Conservation (phyloP, 2,888 invertebrate species). For the Pristionchus arcanus region DNA sequence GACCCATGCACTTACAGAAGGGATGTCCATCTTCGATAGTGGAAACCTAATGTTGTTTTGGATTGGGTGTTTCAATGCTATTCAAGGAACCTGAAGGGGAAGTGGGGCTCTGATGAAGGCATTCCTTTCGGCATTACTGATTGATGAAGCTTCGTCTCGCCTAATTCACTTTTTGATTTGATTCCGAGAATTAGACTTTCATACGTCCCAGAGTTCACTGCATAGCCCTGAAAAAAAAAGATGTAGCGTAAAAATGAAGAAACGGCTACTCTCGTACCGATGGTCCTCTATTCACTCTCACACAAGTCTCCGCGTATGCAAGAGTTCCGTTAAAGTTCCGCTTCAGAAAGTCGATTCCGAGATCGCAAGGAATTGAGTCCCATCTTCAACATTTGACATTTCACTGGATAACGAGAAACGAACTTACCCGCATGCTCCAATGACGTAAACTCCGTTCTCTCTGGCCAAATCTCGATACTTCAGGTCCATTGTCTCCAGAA, state of each 20-base stretch:
- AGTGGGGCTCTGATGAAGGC: too few relatives aligned
- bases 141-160: too few relatives aligned
- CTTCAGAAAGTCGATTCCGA: constrained; percentile 89
- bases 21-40: constrained; percentile 75
- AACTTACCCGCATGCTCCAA: constrained; percentile 89
- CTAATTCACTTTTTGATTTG: too few relatives aligned
- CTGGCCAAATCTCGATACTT: constrained; percentile 85
- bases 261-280: constrained; percentile 63
- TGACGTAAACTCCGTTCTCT: constrained; percentile 86
- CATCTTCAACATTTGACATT: constrained; percentile 81
- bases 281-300: constrained; percentile 72
- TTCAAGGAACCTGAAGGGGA: too few relatives aligned
- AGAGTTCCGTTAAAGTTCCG: constrained; percentile 86
- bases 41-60: constrained; percentile 58
- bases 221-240: too few relatives aligned
- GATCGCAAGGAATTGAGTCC: constrained; percentile 93
- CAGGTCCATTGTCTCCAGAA: constrained; percentile 90
- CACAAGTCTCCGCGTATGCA: constrained; percentile 76
- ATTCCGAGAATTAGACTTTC: too few relatives aligned
- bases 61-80: too few relatives aligned
- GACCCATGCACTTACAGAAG: constrained; percentile 83
- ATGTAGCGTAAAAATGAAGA: too few relatives aligned
- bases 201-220: too few relatives aligned
- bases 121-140: too few relatives aligned
- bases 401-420: background rate